Percentiles rank a stretch among this genome's conserved stretches.
phyloP scores from a whole-genome alignment of 2,888 invertebrate species.

The Strigamia maritima region DNA sequence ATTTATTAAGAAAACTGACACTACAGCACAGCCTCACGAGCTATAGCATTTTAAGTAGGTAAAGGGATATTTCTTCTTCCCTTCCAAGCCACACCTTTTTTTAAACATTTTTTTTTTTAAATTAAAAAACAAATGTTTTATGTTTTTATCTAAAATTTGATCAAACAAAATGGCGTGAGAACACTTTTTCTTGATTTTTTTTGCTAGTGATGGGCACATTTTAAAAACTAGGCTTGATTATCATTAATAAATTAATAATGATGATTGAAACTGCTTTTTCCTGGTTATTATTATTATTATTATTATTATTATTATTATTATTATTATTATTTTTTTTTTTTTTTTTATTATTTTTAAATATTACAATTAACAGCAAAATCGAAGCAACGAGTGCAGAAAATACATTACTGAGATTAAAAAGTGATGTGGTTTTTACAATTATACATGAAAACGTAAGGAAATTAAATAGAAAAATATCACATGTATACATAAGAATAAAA shows the following conservation, averaged over 20 bases:
- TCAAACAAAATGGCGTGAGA: background rate
- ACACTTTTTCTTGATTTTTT: background rate
- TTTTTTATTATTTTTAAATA: background rate
- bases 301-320: background rate
- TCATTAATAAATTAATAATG: background rate
- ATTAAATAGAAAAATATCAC: slow-evolving; percentile 31
- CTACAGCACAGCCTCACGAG: slow-evolving; percentile 39
- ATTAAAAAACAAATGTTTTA: too few species aligned
- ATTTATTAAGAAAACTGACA: slow-evolving; percentile 38
- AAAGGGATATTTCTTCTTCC: background rate
- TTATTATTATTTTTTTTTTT: background rate
- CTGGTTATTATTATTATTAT: background rate
- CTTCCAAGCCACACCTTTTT: background rate
- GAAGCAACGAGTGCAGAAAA: slow-evolving; percentile 32
- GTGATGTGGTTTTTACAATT: slow-evolving; percentile 29
- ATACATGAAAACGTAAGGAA: background rate
- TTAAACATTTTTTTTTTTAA: background rate
- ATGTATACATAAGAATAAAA: slow-evolving; percentile 27
- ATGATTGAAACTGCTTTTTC: background rate
- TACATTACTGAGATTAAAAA: slow-evolving; percentile 20
- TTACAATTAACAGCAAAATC: slow-evolving; percentile 24
- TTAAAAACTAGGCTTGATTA: background rate
- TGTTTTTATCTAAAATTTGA: too few species aligned
- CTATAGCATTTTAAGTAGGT: slow-evolving; percentile 24
- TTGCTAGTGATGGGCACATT: background rate